Base-by-base conservation (phyloP, 2,888 invertebrate species). In the Pachycephus smyrnensis region DNA sequence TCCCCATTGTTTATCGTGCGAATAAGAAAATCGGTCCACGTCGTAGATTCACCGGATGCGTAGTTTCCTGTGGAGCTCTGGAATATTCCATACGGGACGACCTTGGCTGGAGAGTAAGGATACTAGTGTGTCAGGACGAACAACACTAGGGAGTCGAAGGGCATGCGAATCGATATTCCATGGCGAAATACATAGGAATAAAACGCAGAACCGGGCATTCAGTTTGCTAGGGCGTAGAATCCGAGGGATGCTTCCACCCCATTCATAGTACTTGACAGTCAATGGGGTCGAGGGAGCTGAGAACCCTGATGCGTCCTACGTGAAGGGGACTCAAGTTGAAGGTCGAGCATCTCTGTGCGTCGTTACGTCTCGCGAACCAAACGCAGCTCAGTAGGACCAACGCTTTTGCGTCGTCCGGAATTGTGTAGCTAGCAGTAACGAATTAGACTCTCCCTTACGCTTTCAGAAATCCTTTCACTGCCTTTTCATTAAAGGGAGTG, bases 231-330 rank as follows among this genome's bases (percentile, higher is more conserved):
- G 12, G 12, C 71, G 33, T 33, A 12, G 32, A 12, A 71, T 71
- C 31, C 71, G 31, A 71, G 81, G 31, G 75, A 36, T 71, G 68
- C 55, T 73, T 36, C 35, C 77, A 76, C 79, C 80, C 78, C 84
- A 85, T 87, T 87, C 82, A 86, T 83, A 81, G 78, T 78, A 79
- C 78, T 79, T 75, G 73, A 68, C 73, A 77, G 69, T 82, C 80
- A 85, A 85, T 84, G 83, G 82, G 80, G 76, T 73, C 80, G 80
- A 77, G 81, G 83, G 82, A 76, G 75, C 69, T 80, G 79, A 79
- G 69, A 40, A 79, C 76, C 76, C 75, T 75, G 12, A 76, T 84
- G 79, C 82, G 81, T 80, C 76, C 77, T 81, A 75, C 78, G 76
- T 73, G 75, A 80, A 80, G 76, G 80, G 81, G 78, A 82, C 74